Evolutionary conservation across 2,113 vertebrate species (phyloP), one percentile per base, ranked within the genome.

Genomic region (Phyllostomus hastatus): DNA sequence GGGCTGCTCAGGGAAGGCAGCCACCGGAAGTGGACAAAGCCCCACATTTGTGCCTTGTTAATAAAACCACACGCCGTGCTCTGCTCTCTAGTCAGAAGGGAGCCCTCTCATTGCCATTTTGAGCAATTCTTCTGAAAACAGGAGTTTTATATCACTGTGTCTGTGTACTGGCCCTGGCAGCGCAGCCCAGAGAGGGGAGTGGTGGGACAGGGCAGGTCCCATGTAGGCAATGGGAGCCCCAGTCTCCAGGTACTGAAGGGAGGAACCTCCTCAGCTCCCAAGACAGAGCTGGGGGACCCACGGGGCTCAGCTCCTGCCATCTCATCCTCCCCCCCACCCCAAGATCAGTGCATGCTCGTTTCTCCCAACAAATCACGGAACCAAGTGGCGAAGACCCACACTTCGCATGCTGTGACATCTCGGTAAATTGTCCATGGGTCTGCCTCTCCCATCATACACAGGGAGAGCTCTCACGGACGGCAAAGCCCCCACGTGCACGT

Each of bases 401-500:
- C 5, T 8, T 48, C 2, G 3, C 12, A 9, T 10, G 24, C 70
- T 10, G 41, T 14, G 54, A 14, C 80, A n/a, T 19, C 16, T 20
- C 3, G 0, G 20, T 26, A 10, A n/a, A 41, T 0, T 12, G 67
- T 38, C 73, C 33, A 7, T 22, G 76, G 20, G 78, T 57, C 52
- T 31, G 43, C 64, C 78, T 72, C 69, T n/a, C 22, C 26, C n/a
- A 5, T 31, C 38, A n/a, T 31, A 35, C 26, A 1, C 3, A 4
- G 84, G 2, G 8, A 4, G 84, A 66, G 46, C 54, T 48, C 66
- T 28, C 22, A 9, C 28, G 35, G 35, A 33, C 4, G 1, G 31
- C 0, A 4, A 52, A 2, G 10, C 19, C n/a, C 79, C 41, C 4
- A 10, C 2, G 33, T 10, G 4, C 41, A 0, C 0, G 0, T n/a